Evolutionary conservation across 2,888 invertebrate species (phyloP).

Genomic region (Drosophila suboccidentalis): DNA sequence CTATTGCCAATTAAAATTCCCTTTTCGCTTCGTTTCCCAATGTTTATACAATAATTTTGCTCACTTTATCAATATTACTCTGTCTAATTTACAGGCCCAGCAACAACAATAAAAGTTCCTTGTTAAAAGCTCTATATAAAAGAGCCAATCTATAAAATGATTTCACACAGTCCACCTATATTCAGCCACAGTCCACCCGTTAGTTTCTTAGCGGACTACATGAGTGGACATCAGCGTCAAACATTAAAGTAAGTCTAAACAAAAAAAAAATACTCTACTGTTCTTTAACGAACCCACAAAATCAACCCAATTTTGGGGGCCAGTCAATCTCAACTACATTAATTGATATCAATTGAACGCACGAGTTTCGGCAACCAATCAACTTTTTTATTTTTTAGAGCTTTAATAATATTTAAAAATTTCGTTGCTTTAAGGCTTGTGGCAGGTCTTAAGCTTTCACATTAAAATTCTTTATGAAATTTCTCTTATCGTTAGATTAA

Average conservation of each 20-base stretch:
- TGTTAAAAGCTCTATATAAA: slow-evolving; percentile 64
- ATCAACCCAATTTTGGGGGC: slow-evolving; percentile 22
- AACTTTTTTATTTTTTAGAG: slow-evolving; percentile 33
- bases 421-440: slow-evolving; percentile 1
- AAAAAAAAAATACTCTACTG: slow-evolving; percentile 21
- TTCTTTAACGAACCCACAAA: slow-evolving; percentile 20
- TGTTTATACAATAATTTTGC: slow-evolving; percentile 30
- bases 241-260: slow-evolving; percentile 82
- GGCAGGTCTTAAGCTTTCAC: slow-evolving; percentile 27
- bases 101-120: slow-evolving; percentile 64
- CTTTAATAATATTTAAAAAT: slow-evolving; percentile 1
- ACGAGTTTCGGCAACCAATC: slow-evolving; percentile 61
- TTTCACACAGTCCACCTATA: slow-evolving; percentile 90
- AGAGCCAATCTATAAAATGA: slow-evolving; percentile 86
- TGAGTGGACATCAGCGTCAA: slow-evolving; percentile 84
- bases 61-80: slow-evolving; percentile 46
- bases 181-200: slow-evolving; percentile 91
- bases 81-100: slow-evolving; percentile 60
- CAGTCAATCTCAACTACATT: slow-evolving; percentile 25
- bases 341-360: slow-evolving; percentile 65
- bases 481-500: slow-evolving; percentile 53
- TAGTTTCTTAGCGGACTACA: slow-evolving; percentile 88
- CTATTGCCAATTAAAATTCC: slow-evolving; percentile 38
- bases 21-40: slow-evolving; percentile 26
- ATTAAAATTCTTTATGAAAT: slow-evolving; percentile 26